phyloP scores from a whole-genome alignment of 2,113 vertebrate species.

The Rostratula benghalensis region DNA sequence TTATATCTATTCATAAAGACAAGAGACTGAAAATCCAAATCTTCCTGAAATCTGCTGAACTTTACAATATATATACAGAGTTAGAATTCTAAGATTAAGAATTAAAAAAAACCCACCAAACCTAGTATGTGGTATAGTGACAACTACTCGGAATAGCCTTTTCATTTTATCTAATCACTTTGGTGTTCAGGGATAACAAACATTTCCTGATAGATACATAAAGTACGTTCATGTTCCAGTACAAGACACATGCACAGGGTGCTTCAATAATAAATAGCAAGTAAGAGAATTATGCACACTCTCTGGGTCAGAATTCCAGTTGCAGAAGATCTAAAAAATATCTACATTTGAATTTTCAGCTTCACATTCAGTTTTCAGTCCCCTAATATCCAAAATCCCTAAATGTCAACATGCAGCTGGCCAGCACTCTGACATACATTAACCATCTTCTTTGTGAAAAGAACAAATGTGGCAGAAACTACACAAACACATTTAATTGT shows the following conservation, averaged over 20 bases:
- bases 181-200: neutral
- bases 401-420: neutral
- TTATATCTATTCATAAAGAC: constrained; percentile 32
- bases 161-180: neutral
- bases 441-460: neutral
- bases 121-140: neutral
- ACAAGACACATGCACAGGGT: neutral
- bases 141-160: neutral
- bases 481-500: neutral
- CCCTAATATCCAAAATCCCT: neutral
- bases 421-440: neutral
- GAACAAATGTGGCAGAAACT: neutral
- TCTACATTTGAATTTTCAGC: neutral
- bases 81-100: neutral
- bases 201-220: neutral
- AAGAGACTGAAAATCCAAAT: constrained; percentile 3
- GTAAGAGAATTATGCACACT: neutral
- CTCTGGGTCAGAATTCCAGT: neutral
- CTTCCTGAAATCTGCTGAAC: constrained; percentile 6
- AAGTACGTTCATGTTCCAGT: neutral
- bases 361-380: neutral
- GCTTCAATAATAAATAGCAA: neutral
- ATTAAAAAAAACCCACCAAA: neutral
- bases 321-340: neutral
- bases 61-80: neutral